These are phyloP conservation scores for Cyprinella venusta DNA, from an alignment of 2,797 vertebrate genomes.

Conservation along the genomic window DNA sequence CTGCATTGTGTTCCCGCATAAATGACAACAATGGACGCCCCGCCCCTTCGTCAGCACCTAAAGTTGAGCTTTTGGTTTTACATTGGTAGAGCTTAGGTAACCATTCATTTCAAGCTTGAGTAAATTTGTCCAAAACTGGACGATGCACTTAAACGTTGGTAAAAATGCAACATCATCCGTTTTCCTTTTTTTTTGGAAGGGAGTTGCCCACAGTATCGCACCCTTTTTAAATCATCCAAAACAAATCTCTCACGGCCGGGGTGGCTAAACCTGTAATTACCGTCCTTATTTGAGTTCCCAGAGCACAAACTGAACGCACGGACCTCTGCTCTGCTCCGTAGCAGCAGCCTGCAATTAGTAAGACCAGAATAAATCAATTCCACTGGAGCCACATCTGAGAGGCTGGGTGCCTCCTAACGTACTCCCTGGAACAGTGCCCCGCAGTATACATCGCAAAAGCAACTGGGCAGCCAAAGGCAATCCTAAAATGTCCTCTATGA, in stretches of 20 bases:
- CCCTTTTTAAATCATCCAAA: conserved; percentile 31
- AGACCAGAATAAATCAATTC: conserved; percentile 47
- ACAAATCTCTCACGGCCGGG: conserved; percentile 31
- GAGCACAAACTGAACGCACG: conserved; percentile 1
- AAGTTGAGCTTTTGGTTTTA: not conserved
- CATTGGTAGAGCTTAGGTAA: conserved; percentile 1
- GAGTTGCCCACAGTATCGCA: conserved; percentile 15
- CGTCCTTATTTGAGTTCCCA: conserved; percentile 28
- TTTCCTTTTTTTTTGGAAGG: conserved; percentile 7
- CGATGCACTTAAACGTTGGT: not conserved
- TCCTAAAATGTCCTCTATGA: not conserved
- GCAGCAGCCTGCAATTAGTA: conserved; percentile 48
- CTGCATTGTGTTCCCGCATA: conserved; percentile 11
- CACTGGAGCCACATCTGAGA: conserved; percentile 48
- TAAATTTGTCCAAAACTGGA: conserved; percentile 20
- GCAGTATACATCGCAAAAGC: conserved; percentile 11
- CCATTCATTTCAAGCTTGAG: conserved; percentile 11
- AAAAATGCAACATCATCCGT: conserved; percentile 13
- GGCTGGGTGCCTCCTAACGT: conserved; percentile 12
- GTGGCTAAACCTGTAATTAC: conserved; percentile 44
- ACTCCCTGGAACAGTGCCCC: conserved; percentile 17
- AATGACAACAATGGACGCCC: conserved; percentile 41
- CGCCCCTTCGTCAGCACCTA: conserved; percentile 3
- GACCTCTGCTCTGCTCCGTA: conserved; percentile 13
- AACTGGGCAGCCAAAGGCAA: not conserved